phyloP scores from a whole-genome alignment of 2,888 invertebrate genomes.

The Eupithecia insigniata region DNA sequence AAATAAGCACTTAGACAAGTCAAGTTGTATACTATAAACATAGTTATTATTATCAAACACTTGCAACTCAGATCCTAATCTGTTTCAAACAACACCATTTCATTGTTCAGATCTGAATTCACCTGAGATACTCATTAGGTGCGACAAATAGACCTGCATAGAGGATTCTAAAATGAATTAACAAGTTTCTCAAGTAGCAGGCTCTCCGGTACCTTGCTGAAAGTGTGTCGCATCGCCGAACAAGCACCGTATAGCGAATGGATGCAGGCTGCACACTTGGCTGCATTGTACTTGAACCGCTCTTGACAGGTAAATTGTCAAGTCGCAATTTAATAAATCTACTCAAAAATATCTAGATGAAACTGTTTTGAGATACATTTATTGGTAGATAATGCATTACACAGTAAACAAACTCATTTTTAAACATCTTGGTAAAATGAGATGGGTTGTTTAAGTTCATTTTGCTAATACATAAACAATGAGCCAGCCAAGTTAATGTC shows the following conservation, averaged over 20 bases:
- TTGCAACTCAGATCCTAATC: slow-evolving; percentile 2
- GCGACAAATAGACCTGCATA: not conserved
- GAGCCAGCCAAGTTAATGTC: slow-evolving; percentile 49
- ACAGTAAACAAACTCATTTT: not conserved
- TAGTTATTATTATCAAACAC: no score
- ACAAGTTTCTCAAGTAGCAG: not conserved
- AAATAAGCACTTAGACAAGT: no score
- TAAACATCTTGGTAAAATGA: not conserved
- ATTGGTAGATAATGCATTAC: slow-evolving; percentile 4
- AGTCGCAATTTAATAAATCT: slow-evolving; percentile 36
- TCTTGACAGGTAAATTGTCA: slow-evolving; percentile 41
- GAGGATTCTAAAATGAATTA: not conserved
- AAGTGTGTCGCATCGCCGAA: slow-evolving; percentile 15
- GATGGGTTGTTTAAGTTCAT: not conserved
- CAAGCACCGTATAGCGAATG: slow-evolving; percentile 14
- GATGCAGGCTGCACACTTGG: slow-evolving; percentile 20
- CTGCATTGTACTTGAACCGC: slow-evolving; percentile 14
- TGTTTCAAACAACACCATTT: not conserved
- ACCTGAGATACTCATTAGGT: not conserved
- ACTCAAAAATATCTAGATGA: slow-evolving; percentile 5
- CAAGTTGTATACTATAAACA: no score
- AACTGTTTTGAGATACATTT: slow-evolving; percentile 18
- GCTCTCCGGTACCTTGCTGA: not conserved
- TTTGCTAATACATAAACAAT: not conserved
- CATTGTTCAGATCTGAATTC: not conserved